Base-by-base conservation (phyloP, 2,797 vertebrate species). In the Pterois miles region DNA sequence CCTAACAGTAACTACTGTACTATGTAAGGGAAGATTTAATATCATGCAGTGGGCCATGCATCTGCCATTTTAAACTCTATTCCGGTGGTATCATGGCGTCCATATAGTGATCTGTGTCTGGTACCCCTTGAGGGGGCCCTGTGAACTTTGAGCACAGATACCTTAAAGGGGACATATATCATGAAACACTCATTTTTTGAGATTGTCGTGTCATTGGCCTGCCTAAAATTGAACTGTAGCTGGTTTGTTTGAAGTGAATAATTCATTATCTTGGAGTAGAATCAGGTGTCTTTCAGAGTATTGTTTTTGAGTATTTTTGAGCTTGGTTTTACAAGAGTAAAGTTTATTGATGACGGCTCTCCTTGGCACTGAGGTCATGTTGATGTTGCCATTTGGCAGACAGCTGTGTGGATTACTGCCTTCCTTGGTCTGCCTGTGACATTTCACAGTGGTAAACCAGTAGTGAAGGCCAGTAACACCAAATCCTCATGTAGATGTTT, bases 401-500 rank as follows among this genome's bases (percentile, higher is more conserved):
- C 10, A 13, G 12, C 14, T 27, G 36, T 43, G 23, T 23, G 58
- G 33, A 14, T 38, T 38, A 60, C 14, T 14, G 14, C 23, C 36
- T 43, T 12, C 23, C 9, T 20, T 43, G 23, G 36, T 27, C 14
- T 20, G 34, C 23, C n/a, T 22, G 58, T 60, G 36, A 40, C 36
- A 62, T 62, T 62, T 43, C 36, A 27, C 36, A 5, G 23, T 43
- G 23, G 8, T 62, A 16, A 40, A 62, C 7, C 34, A 18, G 36
- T 18, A 48, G 18, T 48, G 27, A 33, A 16, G 12, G 27, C 20
- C 63, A 65, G 43, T 13, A 33, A 33, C 27, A 50, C 11, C 4
- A 0, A 4, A 22, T n/a, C 27, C 27, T 9, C 6, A 22, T 31
- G 56, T 58, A 29, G 10, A 11, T n/a, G 11, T 34, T 22, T 8